These are phyloP conservation scores for Amblyopsis hoosieri DNA, from an alignment of 2,797 vertebrate genomes.

Conservation along the genomic window DNA sequence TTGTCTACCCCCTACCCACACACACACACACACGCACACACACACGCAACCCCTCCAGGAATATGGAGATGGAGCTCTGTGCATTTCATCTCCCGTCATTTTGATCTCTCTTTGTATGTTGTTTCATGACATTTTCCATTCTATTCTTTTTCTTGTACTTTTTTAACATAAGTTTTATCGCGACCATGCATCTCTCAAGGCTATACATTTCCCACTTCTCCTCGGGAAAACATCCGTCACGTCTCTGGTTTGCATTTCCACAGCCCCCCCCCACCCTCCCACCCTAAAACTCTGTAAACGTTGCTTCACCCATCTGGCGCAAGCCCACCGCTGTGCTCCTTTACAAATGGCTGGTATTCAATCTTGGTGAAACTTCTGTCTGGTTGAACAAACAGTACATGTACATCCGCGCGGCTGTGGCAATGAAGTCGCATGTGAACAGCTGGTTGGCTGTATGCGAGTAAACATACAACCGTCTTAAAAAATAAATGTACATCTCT, in stretches of 20 bases:
- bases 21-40: neutral
- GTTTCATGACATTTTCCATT: conserved; percentile 9
- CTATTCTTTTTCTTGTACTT: conserved; percentile 18
- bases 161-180: conserved; percentile 11
- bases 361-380: conserved; percentile 7
- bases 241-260: conserved; percentile 14
- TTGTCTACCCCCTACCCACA: conserved; percentile 31
- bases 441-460: conserved; percentile 8
- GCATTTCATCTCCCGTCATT: conserved; percentile 49
- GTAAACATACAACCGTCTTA: conserved; percentile 10
- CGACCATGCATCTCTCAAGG: conserved; percentile 18
- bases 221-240: conserved; percentile 17
- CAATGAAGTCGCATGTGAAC: conserved; percentile 39
- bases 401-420: conserved; percentile 17
- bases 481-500: neutral
- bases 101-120: conserved; percentile 38
- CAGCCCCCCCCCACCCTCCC: neutral
- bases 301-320: neutral
- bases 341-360: neutral
- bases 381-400: conserved; percentile 27
- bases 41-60: neutral
- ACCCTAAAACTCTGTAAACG: too few relatives aligned
- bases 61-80: conserved; percentile 32
- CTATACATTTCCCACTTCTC: conserved; percentile 5
- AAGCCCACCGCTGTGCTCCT: neutral